Percentiles rank a stretch among this genome's conserved stretches.
These are phyloP conservation scores for Aegotheles bennettii DNA, from an alignment of 2,113 vertebrate species.

Conservation along the genomic window DNA sequence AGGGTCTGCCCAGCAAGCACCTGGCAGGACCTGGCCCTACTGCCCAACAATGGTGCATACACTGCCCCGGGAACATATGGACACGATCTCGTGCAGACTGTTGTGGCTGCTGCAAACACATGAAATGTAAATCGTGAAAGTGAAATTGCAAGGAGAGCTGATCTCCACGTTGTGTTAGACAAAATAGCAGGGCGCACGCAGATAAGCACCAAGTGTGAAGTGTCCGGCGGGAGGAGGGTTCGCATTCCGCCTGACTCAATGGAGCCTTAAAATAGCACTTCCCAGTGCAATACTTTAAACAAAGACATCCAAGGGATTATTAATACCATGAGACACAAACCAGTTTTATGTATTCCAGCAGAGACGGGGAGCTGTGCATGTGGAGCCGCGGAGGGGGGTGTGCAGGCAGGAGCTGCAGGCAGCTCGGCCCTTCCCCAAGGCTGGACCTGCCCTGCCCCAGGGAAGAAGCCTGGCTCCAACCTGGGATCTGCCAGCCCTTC, in stretches of 20 bases:
- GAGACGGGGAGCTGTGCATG: background rate
- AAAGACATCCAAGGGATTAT: constrained; percentile 48
- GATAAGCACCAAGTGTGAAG: constrained; percentile 46
- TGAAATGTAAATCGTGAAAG: constrained; percentile 42
- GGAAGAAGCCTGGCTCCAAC: background rate
- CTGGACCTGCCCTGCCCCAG: accelerated
- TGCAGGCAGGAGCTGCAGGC: background rate
- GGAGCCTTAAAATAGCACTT: constrained; percentile 62
- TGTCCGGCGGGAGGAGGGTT: background rate
- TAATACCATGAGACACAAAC: background rate
- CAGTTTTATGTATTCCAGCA: background rate
- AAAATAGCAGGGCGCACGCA: constrained; percentile 16
- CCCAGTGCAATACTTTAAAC: constrained; percentile 44
- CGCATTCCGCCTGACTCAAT: constrained; percentile 39
- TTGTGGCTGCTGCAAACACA: constrained; percentile 42
- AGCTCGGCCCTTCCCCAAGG: background rate
- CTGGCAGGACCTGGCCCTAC: background rate
- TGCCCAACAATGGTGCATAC: background rate
- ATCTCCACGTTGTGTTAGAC: constrained; percentile 33
- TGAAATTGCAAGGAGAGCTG: background rate
- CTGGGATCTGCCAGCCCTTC: background rate
- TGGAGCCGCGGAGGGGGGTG: accelerated
- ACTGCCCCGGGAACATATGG: background rate
- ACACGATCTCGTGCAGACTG: background rate
- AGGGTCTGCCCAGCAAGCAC: background rate